These are phyloP conservation scores for Oryzaephilus surinamensis DNA, from an alignment of 1,140 invertebrate genomes.

Conservation along the genomic window DNA sequence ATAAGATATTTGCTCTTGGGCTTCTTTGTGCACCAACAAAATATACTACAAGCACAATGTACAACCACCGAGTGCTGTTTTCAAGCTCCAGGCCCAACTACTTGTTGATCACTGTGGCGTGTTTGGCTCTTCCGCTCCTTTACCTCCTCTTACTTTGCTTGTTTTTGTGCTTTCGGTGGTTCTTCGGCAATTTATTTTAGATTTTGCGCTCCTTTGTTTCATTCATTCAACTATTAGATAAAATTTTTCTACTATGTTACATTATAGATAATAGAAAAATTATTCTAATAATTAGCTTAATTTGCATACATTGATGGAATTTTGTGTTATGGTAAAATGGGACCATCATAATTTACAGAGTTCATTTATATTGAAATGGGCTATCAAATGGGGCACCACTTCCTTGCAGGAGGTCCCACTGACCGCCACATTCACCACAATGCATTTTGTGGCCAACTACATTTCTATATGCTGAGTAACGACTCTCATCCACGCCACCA, in stretches of 20 bases:
- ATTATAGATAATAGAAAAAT: no score
- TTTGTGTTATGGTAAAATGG: no score
- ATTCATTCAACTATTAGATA: background rate
- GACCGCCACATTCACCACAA: no score
- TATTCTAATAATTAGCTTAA: no score
- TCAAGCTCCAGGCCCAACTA: conserved; percentile 21
- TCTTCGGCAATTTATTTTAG: background rate
- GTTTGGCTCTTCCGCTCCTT: no score
- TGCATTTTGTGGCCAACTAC: no score
- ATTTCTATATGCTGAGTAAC: no score
- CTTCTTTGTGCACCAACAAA: conserved; percentile 18
- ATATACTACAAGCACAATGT: no score
- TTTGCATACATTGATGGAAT: no score
- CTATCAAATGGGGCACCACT: conserved; percentile 7
- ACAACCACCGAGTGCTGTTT: conserved; percentile 14
- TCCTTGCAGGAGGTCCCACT: conserved; percentile 6
- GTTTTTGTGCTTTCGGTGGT: background rate
- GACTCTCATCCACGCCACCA: no score
- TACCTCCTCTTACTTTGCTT: no score
- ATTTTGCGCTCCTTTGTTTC: background rate
- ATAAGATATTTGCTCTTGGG: conserved; percentile 18
- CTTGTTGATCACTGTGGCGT: conserved; percentile 20
- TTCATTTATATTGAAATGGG: conserved; percentile 15
- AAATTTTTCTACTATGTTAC: background rate
- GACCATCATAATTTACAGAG: conserved; percentile 11